phyloP scores from a whole-genome alignment of 2,888 invertebrate genomes.

The Dione juno region DNA sequence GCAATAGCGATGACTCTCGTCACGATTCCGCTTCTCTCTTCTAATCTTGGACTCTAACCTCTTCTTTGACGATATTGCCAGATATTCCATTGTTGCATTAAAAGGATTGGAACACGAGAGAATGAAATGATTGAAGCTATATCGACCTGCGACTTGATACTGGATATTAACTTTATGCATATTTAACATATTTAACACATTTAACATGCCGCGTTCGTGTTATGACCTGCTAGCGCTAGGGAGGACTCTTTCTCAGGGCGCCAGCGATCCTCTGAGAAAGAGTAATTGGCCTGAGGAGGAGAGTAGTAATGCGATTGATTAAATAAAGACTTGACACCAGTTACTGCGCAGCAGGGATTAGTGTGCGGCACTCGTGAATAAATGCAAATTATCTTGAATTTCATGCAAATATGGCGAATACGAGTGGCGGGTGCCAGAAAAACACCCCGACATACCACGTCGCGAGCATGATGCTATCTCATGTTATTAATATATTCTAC shows the following conservation, averaged over 20 bases:
- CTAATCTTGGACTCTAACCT: too few relatives aligned
- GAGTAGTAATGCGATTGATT: too few relatives aligned
- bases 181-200: constrained; percentile 11
- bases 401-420: constrained; percentile 2
- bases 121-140: background rate
- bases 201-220: background rate
- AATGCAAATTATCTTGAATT: background rate
- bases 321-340: background rate
- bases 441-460: constrained; percentile 38
- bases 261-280: too few relatives aligned
- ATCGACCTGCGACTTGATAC: background rate
- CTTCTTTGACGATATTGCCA: background rate
- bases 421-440: background rate
- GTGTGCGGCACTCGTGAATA: constrained; percentile 23
- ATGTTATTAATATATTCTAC: background rate
- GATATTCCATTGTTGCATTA: constrained; percentile 1
- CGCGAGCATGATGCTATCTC: constrained; percentile 3
- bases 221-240: background rate
- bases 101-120: constrained; percentile 34
- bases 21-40: background rate
- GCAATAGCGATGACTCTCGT: background rate
- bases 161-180: background rate
- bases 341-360: constrained; percentile 15
- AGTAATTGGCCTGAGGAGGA: too few relatives aligned
- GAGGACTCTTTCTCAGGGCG: constrained; percentile 18